Evolutionary conservation across 2,888 invertebrate genomes (phyloP).

Genomic region (Callosobruchus maculatus): DNA sequence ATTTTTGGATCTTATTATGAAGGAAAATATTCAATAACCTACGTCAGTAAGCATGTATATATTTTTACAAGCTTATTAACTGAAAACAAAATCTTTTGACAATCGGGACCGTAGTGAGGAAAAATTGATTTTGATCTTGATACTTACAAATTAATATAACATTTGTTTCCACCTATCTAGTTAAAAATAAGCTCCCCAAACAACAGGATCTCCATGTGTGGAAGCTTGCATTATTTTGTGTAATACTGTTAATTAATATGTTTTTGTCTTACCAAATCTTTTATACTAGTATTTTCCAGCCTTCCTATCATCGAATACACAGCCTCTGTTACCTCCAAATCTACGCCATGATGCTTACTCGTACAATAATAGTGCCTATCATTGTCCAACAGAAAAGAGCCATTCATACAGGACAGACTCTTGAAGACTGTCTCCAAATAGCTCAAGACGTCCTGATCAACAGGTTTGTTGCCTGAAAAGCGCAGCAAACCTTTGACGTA

Average conservation of each 20-base stretch:
- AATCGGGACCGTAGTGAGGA: too few relatives aligned
- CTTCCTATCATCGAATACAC: conserved; percentile 69
- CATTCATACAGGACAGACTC: conserved; percentile 82
- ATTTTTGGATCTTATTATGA: too few relatives aligned
- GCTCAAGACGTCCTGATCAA: conserved; percentile 66
- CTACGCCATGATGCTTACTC: conserved; percentile 76
- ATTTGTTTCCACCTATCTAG: too few relatives aligned
- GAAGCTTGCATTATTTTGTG: too few relatives aligned
- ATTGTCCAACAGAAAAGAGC: conserved; percentile 71
- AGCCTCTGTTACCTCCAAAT: conserved; percentile 62
- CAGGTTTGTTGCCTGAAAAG: conserved; percentile 58
- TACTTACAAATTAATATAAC: too few relatives aligned
- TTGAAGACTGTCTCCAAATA: conserved; percentile 82
- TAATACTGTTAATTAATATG: neutral
- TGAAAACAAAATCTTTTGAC: too few relatives aligned
- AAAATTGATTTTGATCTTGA: too few relatives aligned
- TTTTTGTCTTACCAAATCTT: conserved; percentile 57
- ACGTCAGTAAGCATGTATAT: too few relatives aligned
- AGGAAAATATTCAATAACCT: too few relatives aligned
- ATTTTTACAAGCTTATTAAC: too few relatives aligned
- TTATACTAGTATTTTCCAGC: conserved; percentile 68
- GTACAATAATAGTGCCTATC: conserved; percentile 76
- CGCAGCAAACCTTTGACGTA: conserved; percentile 51
- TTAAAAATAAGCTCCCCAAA: too few relatives aligned
- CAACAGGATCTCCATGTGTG: too few relatives aligned